These are phyloP conservation scores for Antennarius maculatus DNA, from an alignment of 2,797 vertebrate genomes.

Conservation along the genomic window DNA sequence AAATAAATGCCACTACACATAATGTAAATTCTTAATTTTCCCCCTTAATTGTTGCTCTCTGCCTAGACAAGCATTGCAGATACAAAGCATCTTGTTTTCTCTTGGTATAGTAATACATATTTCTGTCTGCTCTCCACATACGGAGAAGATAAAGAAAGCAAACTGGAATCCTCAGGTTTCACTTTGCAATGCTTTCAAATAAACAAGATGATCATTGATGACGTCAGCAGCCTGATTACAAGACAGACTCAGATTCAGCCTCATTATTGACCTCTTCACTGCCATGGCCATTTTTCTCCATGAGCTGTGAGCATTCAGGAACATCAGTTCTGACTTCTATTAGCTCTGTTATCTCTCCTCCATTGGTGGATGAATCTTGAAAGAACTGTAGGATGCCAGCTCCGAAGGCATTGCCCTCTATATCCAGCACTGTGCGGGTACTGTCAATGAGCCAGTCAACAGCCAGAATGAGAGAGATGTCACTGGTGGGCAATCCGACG, in stretches of 20 bases:
- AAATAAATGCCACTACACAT: not conserved
- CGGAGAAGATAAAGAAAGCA: not conserved
- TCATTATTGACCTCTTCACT: not conserved
- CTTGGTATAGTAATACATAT: constrained; percentile 8
- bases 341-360: constrained; percentile 56
- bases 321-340: constrained; percentile 62
- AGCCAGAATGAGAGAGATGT: constrained; percentile 91
- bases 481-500: constrained; percentile 84
- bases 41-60: not conserved
- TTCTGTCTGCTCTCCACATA: constrained; percentile 20
- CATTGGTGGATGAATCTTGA: constrained; percentile 70
- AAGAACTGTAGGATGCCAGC: constrained; percentile 88
- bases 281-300: constrained; percentile 56
- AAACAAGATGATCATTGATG: not conserved
- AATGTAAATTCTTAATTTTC: not conserved
- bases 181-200: constrained; percentile 29
- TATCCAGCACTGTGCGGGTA: constrained; percentile 89
- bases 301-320: constrained; percentile 80
- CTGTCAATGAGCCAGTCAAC: constrained; percentile 95
- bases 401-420: constrained; percentile 90
- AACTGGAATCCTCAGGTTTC: not conserved
- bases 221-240: constrained; percentile 71
- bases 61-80: not conserved
- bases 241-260: constrained; percentile 69
- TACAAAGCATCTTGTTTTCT: not conserved